Percentiles rank a stretch among this genome's conserved stretches.
Evolutionary conservation across 2,113 vertebrate genomes (phyloP).

Genomic region (Echinops telfairi): DNA sequence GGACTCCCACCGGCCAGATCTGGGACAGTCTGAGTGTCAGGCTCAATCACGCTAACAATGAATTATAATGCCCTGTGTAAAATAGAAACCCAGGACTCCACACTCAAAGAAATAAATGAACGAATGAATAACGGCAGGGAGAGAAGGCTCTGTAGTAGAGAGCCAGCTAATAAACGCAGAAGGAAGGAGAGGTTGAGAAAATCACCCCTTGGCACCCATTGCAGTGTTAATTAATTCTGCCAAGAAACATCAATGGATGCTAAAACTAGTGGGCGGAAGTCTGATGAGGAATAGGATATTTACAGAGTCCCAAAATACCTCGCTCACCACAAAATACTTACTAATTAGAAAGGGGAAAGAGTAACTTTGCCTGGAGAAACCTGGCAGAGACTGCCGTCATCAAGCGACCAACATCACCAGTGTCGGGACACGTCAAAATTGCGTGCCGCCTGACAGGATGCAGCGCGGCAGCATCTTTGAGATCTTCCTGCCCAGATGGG

Average conservation of each 20-base stretch:
- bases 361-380: background rate
- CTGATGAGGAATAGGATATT: background rate
- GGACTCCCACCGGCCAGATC: background rate
- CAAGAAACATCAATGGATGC: background rate
- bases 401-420: background rate
- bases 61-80: background rate
- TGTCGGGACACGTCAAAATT: background rate
- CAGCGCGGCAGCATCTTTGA: background rate
- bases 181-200: background rate
- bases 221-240: background rate
- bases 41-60: background rate
- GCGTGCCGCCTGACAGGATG: fast-evolving
- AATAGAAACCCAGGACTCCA: background rate
- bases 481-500: background rate
- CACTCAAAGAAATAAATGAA: background rate
- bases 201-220: background rate
- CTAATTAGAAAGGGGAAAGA: background rate
- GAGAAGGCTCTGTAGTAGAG: background rate
- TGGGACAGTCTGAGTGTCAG: background rate
- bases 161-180: background rate
- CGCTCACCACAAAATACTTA: background rate
- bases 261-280: background rate
- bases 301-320: background rate
- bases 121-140: background rate
- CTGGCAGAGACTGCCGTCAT: background rate